Evolutionary conservation across 92 coral and sea anemone species (phyloP), one percentile per base, ranked within the genome.

Genomic region (Isaurus tuberculatus): DNA sequence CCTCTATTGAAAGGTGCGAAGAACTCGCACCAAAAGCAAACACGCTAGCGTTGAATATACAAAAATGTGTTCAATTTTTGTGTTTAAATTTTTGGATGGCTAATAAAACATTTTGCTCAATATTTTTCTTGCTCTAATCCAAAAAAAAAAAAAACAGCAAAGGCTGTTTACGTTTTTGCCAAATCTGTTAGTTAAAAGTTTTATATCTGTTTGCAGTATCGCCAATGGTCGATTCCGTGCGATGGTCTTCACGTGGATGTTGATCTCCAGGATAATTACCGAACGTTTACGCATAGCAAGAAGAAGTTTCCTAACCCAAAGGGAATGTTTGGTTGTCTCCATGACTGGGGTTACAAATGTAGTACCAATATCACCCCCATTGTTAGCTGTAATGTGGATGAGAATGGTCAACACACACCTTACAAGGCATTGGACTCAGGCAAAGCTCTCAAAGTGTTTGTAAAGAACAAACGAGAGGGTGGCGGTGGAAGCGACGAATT

Each of bases 201-300:
- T 61, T 61, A 61, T 65, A 4, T 65, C 58, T 23, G 58, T 44
- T 30, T 19, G 58, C 84, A 79, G 72, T 91, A 91, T 70, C 95
- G 95, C 2, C 90, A 91, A 84, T 89, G 92, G 91, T 46, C 55
- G 86, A 91, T 91, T 34, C 95, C 95, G 11, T 88, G 90, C 48
- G 95, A 91, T 84, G 95, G 95, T 0, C 88, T 91, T 16, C 94
- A 91, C 36, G 92, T 91, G 4, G 94, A 91, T 29, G 94, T 91
- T 1, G 94, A 91, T 65, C 40, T 87, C 20, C 90, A 91, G 73
- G 92, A 91, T 86, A 86, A 89, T 60, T 91, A 91, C 65, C 94
- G 94, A 85, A 91, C 94, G 42, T 91, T 91, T 53, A 91, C 95
- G 8, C 91, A 91, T 85, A 91, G 95, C 68, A 69, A 86, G 84